Percentiles rank a stretch among this genome's conserved stretches.
These are phyloP conservation scores for Arge pagana DNA, from an alignment of 2,888 invertebrate species.

Conservation along the genomic window DNA sequence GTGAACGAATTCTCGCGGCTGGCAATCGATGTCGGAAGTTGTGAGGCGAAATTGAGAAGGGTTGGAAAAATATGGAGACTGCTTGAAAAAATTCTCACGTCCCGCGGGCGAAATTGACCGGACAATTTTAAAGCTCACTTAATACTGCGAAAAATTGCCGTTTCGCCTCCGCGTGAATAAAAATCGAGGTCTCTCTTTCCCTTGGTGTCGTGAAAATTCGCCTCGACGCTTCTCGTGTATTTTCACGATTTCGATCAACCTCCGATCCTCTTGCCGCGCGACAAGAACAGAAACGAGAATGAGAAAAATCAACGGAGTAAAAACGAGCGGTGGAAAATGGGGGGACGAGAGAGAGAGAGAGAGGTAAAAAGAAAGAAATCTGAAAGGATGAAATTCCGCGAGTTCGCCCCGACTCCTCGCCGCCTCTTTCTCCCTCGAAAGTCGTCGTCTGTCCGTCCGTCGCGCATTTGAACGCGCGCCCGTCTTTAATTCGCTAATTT, in stretches of 20 bases:
- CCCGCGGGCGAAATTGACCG: conserved; percentile 54
- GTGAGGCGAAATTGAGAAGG: no score
- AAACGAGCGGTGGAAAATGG: background rate
- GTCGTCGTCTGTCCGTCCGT: conserved; percentile 23
- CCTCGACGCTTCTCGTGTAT: no score
- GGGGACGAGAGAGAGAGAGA: background rate
- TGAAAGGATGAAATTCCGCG: conserved; percentile 2
- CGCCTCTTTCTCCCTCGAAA: conserved; percentile 12
- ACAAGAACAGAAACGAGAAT: background rate
- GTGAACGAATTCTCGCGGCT: no score
- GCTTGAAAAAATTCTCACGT: conserved; percentile 57
- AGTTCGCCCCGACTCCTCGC: conserved; percentile 1
- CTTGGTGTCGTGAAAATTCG: no score
- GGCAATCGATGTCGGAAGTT: no score
- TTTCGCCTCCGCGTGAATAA: conserved; percentile 57
- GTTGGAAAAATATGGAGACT: no score
- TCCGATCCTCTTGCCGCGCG: no score
- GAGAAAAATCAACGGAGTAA: background rate
- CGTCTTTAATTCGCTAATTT: conserved; percentile 57
- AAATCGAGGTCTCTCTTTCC: conserved; percentile 48
- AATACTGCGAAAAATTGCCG: conserved; percentile 57
- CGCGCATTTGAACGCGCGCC: conserved; percentile 27
- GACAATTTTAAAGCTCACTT: conserved; percentile 57
- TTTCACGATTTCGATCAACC: no score
- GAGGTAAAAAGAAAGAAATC: background rate